Evolutionary conservation across 2,113 vertebrate species (phyloP), one percentile per base, ranked within the genome.

Genomic region (Mus musculus): DNA sequence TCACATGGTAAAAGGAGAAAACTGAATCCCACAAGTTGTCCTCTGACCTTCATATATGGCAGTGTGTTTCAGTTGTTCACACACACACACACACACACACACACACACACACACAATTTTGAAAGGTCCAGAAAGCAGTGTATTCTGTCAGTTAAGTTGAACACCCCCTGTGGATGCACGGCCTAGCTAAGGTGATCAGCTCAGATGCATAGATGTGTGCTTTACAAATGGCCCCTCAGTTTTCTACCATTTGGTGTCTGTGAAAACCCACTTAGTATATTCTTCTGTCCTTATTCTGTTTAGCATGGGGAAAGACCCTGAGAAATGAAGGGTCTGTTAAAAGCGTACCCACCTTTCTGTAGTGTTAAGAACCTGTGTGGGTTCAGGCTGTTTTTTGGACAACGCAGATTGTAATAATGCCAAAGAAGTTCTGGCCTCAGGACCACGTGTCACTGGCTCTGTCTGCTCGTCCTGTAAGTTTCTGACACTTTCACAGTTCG

Each of bases 171-270:
- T 3, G 1, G 17, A 0, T 9, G 46, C 22, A 33, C 26, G 46
- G 1, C 9, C 52, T 16, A 19, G 16, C 2, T 2, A 7, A 33
- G 59, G 1, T 5, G 13, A 9, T 3, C 65, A 9, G 65, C 12
- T 8, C 33, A 0, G 19, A 1, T 3, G 33, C 17, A 0, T 4
- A 2, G 2, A 33, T 33, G 7, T 28, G 4, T 2, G 20, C 39
- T 93, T 72, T 7, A 33, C 69, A 73, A 11, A 5, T 7, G 9
- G 12, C 2, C 1, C 49, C 77, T 19, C 76, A 4, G 16, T 59
- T 56, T 85, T n/a, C 80, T 16, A 0, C 20, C n/a, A 16, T 26
- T 36, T 14, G 33, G 26, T 19, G 12, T 75, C 65, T 84, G 46
- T 59, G 91, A 76, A 84, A 49, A 73, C 24, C 36, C 17, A 13